Conservation (phyloP, 2,888 invertebrate species). For the Latrodectus hesperus region DNA sequence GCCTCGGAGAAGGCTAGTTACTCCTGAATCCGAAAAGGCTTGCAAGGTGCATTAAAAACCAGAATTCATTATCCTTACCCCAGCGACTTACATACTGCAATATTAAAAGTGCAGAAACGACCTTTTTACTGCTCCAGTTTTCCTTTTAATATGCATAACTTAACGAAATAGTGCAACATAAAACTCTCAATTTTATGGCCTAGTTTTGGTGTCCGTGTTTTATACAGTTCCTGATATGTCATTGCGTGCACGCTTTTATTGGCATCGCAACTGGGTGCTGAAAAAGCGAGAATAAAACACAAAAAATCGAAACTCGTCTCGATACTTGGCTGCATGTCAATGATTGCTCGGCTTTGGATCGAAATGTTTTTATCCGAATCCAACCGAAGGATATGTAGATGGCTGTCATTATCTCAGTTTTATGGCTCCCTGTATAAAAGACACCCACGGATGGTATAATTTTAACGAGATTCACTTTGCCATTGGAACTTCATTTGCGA, state of each 20-base stretch:
- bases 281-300: conserved; percentile 65
- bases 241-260: conserved; percentile 67
- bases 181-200: conserved; percentile 69
- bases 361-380: conserved; percentile 67
- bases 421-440: conserved; percentile 67
- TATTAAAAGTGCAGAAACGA: conserved; percentile 69
- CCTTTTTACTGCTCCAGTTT: conserved; percentile 69
- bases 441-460: conserved; percentile 60
- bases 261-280: conserved; percentile 69
- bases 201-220: conserved; percentile 68
- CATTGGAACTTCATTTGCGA: conserved; percentile 54
- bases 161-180: conserved; percentile 69
- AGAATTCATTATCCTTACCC: conserved; percentile 69
- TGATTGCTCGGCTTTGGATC: conserved; percentile 53
- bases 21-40: conserved; percentile 66
- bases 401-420: conserved; percentile 67
- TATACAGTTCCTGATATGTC: conserved; percentile 70
- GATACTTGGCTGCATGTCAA: conserved; percentile 66
- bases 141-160: conserved; percentile 70
- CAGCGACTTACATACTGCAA: conserved; percentile 68
- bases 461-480: conserved; percentile 64
- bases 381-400: conserved; percentile 62
- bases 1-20: conserved; percentile 61
- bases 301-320: conserved; percentile 56
- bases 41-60: conserved; percentile 69